Conservation (phyloP, 2,888 invertebrate species). For the Stegophylla sp. region DNA sequence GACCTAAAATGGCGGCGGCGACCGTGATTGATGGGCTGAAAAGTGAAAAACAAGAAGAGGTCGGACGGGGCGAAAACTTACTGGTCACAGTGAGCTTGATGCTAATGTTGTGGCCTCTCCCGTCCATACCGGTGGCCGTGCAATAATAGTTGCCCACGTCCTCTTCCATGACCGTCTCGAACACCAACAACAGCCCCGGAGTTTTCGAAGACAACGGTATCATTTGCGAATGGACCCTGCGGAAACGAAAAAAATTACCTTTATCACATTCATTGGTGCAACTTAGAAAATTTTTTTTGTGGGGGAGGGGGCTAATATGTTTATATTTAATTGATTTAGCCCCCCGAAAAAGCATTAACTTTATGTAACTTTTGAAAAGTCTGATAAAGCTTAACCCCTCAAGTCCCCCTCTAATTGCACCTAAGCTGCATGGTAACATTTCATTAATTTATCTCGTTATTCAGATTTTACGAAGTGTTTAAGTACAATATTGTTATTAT, state of each 20-base stretch:
- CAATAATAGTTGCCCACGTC: conserved; percentile 37
- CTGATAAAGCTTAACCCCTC: too few species aligned
- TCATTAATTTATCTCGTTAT: too few species aligned
- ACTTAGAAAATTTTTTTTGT: neutral
- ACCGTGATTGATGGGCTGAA: neutral
- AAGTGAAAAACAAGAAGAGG: neutral
- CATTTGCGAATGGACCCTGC: conserved; percentile 44
- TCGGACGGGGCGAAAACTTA: conserved; percentile 21
- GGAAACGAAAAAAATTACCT: neutral
- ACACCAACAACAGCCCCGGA: conserved; percentile 41
- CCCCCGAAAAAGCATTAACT: too few species aligned
- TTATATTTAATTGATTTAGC: too few species aligned
- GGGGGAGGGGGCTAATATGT: too few species aligned
- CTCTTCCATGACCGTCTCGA: conserved; percentile 37
- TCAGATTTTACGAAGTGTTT: too few species aligned
- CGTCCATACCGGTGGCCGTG: conserved; percentile 12
- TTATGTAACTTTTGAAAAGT: too few species aligned
- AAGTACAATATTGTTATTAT: too few species aligned
- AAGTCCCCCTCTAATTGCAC: too few species aligned
- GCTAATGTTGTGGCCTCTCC: neutral
- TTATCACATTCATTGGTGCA: neutral
- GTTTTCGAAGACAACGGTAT: conserved; percentile 3
- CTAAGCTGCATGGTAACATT: too few species aligned
- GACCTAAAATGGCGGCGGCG: too few species aligned
- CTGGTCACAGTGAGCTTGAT: conserved; percentile 50